Base-by-base conservation (phyloP, 2,888 invertebrate species). In the Tipula confusa region DNA sequence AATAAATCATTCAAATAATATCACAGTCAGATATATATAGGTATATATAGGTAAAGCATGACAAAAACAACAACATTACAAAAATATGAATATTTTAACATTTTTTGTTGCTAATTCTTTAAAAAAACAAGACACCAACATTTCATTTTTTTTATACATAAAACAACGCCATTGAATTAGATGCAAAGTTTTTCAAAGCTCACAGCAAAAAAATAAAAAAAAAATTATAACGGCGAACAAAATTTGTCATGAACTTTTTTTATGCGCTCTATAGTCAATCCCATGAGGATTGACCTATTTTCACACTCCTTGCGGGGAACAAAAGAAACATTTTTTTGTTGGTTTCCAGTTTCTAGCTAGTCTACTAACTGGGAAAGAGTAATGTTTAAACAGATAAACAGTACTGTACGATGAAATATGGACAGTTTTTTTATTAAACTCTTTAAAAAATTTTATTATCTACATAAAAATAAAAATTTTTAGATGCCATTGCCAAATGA, bases 1-100 rank as follows among this genome's bases (percentile, higher is more conserved):
- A 64, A 64, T 64, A 64, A 64, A 64, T 64, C 64, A 64, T 64
- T 64, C 64, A 64, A 64, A 64, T 64, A 64, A 64, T 64, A 64
- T 64, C 64, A 64, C 64, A 64, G 64, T 64, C 64, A 64, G 64
- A 24, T 64, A n/a, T n/a, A n/a, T n/a, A n/a, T n/a, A 64, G 24
- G 64, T 64, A 64, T 9, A 64, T 48, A 48, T 13, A 11, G 0
- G 9, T 38, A n/a, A n/a, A n/a, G n/a, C n/a, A n/a, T n/a, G n/a
- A 48, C 13, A 64, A 64, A 9, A 24, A 64, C 9, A 24, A 24
- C 7, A 64, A 18, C 64, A 64, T 18, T 24, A 64, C 64, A 64
- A 1, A 64, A 64, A 64, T 64, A 64, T 64, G 64, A 64, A 64
- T 64, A 64, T 24, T 64, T 64, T 24, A 64, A 64, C 24, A 11